Evolutionary conservation across 2,797 vertebrate species (phyloP).

Genomic region (Anas bahamensis): DNA sequence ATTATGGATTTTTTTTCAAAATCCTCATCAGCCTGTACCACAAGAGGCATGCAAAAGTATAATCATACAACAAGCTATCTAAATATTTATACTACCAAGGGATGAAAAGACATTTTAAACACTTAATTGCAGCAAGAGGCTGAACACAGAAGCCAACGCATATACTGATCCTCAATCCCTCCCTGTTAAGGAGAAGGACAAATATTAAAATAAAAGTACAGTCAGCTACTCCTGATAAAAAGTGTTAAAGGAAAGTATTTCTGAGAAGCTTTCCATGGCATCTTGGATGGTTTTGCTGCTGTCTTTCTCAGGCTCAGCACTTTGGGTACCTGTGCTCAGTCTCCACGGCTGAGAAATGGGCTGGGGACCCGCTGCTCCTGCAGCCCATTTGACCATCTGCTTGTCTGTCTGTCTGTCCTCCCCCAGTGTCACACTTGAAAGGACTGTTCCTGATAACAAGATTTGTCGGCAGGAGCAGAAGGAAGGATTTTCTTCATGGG

Average conservation of each 20-base stretch:
- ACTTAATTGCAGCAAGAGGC: neutral
- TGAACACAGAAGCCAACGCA: neutral
- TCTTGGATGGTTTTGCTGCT: neutral
- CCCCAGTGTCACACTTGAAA: neutral
- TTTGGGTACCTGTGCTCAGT: neutral
- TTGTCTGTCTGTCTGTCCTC: neutral
- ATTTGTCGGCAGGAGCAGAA: neutral
- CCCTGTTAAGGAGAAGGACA: neutral
- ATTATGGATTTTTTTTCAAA: neutral
- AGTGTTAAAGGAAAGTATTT: neutral
- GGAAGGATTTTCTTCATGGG: neutral
- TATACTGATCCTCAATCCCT: neutral
- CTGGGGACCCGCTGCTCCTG: neutral
- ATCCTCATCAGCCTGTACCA: neutral
- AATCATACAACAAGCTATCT: slow-evolving; percentile 28
- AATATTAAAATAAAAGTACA: neutral
- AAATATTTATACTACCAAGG: neutral
- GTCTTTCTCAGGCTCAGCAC: neutral
- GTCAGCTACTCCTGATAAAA: neutral
- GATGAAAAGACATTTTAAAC: slow-evolving; percentile 28
- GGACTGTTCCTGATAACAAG: neutral
- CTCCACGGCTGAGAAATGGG: neutral
- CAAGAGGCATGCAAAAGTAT: neutral
- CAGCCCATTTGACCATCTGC: neutral
- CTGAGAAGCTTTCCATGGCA: neutral